Evolutionary conservation across 2,888 invertebrate genomes (phyloP).

Genomic region (Eupithecia inturbata): DNA sequence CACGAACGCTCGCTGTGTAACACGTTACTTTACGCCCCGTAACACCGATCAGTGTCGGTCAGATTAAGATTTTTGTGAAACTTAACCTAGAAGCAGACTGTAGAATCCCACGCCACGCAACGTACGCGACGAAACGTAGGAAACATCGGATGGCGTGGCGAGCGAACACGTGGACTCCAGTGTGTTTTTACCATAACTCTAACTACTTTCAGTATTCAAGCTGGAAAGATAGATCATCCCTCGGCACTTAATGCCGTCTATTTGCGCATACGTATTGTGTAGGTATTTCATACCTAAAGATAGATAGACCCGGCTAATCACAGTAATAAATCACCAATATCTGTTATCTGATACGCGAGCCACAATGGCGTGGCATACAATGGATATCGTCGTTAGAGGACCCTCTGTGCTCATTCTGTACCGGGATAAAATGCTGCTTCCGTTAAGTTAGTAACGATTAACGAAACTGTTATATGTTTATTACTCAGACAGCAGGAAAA

Average conservation of each 20-base stretch:
- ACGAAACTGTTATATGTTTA: neutral
- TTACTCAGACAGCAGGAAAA: too few relatives aligned
- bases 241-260: neutral
- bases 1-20: too few relatives aligned
- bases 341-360: constrained; percentile 19
- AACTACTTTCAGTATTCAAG: too few relatives aligned
- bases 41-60: too few relatives aligned
- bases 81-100: too few relatives aligned
- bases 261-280: constrained; percentile 4
- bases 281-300: neutral
- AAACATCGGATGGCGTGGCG: too few relatives aligned
- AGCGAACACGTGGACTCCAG: too few relatives aligned
- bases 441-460: neutral
- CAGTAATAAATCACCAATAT: constrained; percentile 30
- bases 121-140: too few relatives aligned
- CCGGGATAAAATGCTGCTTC: constrained; percentile 22
- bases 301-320: constrained; percentile 13
- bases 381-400: constrained; percentile 33
- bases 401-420: constrained; percentile 24
- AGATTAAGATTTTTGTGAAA: too few relatives aligned
- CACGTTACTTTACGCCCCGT: too few relatives aligned
- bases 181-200: too few relatives aligned
- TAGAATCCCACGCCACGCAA: too few relatives aligned
- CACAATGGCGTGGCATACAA: constrained; percentile 32
- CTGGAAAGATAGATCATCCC: neutral